phyloP scores from a whole-genome alignment of 2,113 vertebrate species.

The Corythornis vintsioides region DNA sequence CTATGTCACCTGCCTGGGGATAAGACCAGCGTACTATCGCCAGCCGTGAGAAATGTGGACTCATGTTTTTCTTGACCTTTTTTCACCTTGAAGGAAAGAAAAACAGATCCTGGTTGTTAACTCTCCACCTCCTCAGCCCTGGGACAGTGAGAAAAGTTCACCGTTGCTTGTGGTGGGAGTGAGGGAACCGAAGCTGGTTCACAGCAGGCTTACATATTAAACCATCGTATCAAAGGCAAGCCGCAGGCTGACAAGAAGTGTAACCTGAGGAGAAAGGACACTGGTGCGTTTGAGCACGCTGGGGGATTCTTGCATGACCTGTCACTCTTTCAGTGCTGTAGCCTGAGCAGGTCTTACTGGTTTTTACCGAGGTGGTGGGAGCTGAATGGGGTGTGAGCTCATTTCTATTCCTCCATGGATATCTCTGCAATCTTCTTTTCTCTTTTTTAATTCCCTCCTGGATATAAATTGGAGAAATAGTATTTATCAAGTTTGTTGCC shows the following conservation, averaged over 20 bases:
- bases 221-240: neutral
- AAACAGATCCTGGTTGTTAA: neutral
- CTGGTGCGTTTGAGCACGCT: constrained; percentile 15
- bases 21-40: neutral
- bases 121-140: neutral
- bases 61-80: constrained; percentile 36
- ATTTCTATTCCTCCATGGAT: constrained; percentile 36
- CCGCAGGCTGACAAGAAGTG: constrained; percentile 19
- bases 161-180: neutral
- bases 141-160: constrained; percentile 44
- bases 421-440: neutral
- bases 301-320: constrained; percentile 62
- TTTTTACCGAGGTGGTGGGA: constrained; percentile 57
- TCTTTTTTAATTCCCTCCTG: constrained; percentile 34
- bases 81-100: constrained; percentile 35
- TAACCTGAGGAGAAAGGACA: constrained; percentile 75
- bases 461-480: constrained; percentile 36
- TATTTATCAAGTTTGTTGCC: neutral
- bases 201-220: constrained; percentile 55
- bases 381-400: constrained; percentile 58
- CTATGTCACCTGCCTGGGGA: neutral
- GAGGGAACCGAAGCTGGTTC: neutral
- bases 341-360: constrained; percentile 68
- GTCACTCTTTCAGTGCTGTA: constrained; percentile 54
- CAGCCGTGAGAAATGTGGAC: neutral